Evolutionary conservation across 2,888 invertebrate genomes (phyloP), one percentile per base, ranked within the genome.

Genomic region (Metalampra italica): DNA sequence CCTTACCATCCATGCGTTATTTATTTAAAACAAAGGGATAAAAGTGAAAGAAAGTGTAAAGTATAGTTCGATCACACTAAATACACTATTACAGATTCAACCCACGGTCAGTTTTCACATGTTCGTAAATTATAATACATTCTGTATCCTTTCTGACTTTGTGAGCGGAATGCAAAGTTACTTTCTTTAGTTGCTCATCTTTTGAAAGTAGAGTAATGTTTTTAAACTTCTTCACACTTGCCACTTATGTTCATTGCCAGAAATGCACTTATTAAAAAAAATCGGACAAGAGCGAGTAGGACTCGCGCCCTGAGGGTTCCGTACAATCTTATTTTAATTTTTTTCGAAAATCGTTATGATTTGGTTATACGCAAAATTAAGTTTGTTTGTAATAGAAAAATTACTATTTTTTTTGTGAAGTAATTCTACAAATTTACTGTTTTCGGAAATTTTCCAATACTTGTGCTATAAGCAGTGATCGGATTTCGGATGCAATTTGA

Each of bases 101-200:
- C 41, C 56, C 84, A 78, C 80, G 78, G 43, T 15, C 44, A 34
- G 74, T 77, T 84, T 85, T 84, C 84, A 81, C 84, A 68, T 71
- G 80, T 71, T 56, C 60, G 59, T 62, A 56, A 62, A 71, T 68
- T 78, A 77, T 79, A 80, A 80, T 76, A 82, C 69, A 82, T 80
- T 74, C 78, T 60, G 66, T 61, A 52, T 66, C 72, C 64, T 68
- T 67, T 65, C 70, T 54, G 59, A 62, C 59, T 60, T 59, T 70
- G 71, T 71, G 81, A 58, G 57, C 61, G 49, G 83, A 76, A 76
- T 82, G 64, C 52, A 64, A 68, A 68, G 56, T 29, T 51, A 64
- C 78, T 77, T 78, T 79, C 81, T 75, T 77, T 66, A 60, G 57
- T 60, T 56, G 55, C 53, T 51, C 40, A 55, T 65, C 59, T 69